Evolutionary conservation across 2,888 invertebrate genomes (phyloP), one percentile per base, ranked within the genome.

Genomic region (Eurois occulta): DNA sequence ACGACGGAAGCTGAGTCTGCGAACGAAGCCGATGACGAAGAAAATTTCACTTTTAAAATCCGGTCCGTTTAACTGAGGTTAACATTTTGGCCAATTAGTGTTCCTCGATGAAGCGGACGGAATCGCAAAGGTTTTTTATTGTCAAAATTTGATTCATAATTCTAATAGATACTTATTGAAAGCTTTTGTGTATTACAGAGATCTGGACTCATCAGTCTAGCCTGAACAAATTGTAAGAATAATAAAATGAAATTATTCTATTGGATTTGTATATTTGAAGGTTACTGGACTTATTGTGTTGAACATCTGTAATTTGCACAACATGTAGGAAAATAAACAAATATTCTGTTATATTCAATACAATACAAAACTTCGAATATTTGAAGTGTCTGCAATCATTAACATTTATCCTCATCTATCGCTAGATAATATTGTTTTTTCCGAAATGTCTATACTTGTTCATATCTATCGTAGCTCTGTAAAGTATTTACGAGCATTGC

Each of bases 31-130:
- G 73, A 77, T 80, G 75, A 78, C 81, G 78, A 80, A 72, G 80
- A 81, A 76, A 83, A 84, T 86, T 89, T 89, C 89, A 86, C 88
- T 90, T 87, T 88, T 86, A 64, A 83, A 84, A 81, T 84, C 89
- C 88, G 89, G 88, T 88, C 80, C 48, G 69, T 75, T 75, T 72
- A 67, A 76, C 78, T 65, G 72, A 75, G 60, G 68, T 75, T 67
- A 68, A 48, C 28, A 64, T 74, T 79, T 84, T 48, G 46, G 18
- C 38, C 77, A 85, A 84, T 77, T 80, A 75, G 52, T 43, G 41
- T 66, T 62, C 18, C 60, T 72, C 58, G 67, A 65, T 72, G 60
- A 32, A 55, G n/a, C 35, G 4, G 41, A 78, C 35, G 7, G 52
- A 86, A 73, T 75, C 32, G 38, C 35, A 32, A 75, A 71, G 38